These are phyloP conservation scores for Hormaphis cornu DNA, from an alignment of 1,140 invertebrate genomes.

Conservation along the genomic window DNA sequence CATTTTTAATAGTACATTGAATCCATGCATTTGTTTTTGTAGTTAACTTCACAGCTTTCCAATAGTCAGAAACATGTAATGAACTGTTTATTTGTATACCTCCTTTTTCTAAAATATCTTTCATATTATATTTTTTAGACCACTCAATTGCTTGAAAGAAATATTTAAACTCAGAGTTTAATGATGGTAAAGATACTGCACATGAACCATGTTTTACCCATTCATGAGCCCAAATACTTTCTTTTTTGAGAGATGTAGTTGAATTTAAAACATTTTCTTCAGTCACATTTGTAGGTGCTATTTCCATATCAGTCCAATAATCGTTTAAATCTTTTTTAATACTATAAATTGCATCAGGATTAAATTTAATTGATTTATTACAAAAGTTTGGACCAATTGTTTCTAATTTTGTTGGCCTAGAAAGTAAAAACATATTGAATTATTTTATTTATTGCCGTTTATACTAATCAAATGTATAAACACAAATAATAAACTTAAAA, in stretches of 20 bases:
- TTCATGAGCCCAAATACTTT: slow-evolving; percentile 67
- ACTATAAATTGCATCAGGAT: slow-evolving; percentile 48
- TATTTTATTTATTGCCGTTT: background rate
- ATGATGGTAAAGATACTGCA: slow-evolving; percentile 49
- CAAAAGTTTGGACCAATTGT: slow-evolving; percentile 51
- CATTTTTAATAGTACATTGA: background rate
- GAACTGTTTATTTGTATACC: slow-evolving; percentile 6
- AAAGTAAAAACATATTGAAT: background rate
- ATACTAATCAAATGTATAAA: too few species aligned
- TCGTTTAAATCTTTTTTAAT: slow-evolving; percentile 53
- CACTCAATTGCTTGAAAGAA: slow-evolving; percentile 59
- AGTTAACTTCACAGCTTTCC: background rate
- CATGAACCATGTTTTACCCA: slow-evolving; percentile 81
- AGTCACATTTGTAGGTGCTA: background rate
- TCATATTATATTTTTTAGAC: slow-evolving; percentile 33
- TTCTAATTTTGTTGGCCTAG: slow-evolving; percentile 16
- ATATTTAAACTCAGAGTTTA: slow-evolving; percentile 62
- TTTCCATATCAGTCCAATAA: slow-evolving; percentile 50
- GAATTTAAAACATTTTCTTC: background rate
- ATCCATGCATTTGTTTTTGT: slow-evolving; percentile 1
- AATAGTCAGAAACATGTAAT: slow-evolving; percentile 15
- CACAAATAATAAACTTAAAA: too few species aligned
- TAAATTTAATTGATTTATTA: slow-evolving; percentile 36
- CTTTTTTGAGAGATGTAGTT: slow-evolving; percentile 37
- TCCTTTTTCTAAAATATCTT: slow-evolving; percentile 1